Evolutionary conservation across 2,113 vertebrate genomes (phyloP).

Genomic region (Anarrhichthys ocellatus): DNA sequence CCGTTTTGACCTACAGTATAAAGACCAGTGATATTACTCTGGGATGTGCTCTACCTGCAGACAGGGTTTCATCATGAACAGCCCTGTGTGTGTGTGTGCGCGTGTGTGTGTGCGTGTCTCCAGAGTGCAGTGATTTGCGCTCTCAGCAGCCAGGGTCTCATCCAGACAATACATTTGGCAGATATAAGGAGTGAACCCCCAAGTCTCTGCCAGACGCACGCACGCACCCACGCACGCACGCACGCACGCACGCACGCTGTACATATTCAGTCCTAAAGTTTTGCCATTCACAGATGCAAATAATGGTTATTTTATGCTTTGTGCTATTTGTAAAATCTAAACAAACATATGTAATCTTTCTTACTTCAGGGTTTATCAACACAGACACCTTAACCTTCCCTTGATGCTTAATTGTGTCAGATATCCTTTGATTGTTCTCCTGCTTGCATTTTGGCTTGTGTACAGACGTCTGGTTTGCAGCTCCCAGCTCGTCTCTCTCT

Average conservation of each 20-base stretch:
- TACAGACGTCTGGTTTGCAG: conserved; percentile 54
- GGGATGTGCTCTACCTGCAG: conserved; percentile 42
- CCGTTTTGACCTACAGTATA: conserved; percentile 32
- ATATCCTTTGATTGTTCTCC: conserved; percentile 13
- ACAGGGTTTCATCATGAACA: conserved; percentile 52
- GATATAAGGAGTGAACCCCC: conserved; percentile 54
- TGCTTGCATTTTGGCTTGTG: conserved; percentile 39
- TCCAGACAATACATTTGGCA: conserved; percentile 67
- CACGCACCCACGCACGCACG: conserved; percentile 4
- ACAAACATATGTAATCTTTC: neutral
- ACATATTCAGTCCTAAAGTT: neutral
- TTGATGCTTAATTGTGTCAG: conserved; percentile 9
- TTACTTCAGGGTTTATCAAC: neutral
- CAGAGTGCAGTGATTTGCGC: conserved; percentile 62
- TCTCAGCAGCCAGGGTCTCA: conserved; percentile 51
- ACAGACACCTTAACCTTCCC: neutral
- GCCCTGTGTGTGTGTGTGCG: conserved; percentile 33
- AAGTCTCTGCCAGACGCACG: conserved; percentile 45
- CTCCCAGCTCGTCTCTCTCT: conserved; percentile 29
- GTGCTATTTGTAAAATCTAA: neutral
- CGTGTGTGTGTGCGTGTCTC: conserved; percentile 39
- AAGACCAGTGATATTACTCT: conserved; percentile 24
- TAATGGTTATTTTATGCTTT: neutral
- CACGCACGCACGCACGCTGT: neutral
- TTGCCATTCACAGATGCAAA: neutral